These are phyloP conservation scores for Caenorhabditis tropicalis DNA, from an alignment of 1,140 invertebrate species.

Conservation along the genomic window DNA sequence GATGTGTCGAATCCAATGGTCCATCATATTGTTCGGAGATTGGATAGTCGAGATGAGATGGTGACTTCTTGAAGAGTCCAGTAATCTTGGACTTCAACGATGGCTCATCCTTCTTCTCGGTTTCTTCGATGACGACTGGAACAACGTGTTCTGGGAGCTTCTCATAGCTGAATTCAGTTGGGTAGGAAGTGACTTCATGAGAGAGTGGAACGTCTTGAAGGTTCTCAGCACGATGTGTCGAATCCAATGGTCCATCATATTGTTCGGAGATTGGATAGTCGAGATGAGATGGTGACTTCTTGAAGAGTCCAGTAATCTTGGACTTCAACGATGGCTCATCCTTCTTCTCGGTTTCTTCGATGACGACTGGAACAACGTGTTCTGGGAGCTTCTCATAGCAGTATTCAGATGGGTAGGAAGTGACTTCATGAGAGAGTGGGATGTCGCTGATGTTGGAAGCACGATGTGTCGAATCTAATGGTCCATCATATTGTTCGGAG, in stretches of 20 bases:
- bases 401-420: slow-evolving; percentile 33
- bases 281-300: slow-evolving; percentile 44
- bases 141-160: background rate
- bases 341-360: background rate
- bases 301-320: slow-evolving; percentile 48
- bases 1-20: background rate
- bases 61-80: too few relatives aligned
- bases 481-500: slow-evolving; percentile 48
- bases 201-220: background rate
- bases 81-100: too few relatives aligned
- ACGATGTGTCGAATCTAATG: slow-evolving; percentile 13
- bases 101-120: too few relatives aligned
- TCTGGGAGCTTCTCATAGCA: slow-evolving; percentile 22
- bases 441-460: slow-evolving; percentile 1
- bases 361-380: background rate
- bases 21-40: background rate
- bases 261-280: slow-evolving; percentile 47
- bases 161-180: slow-evolving; percentile 26
- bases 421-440: slow-evolving; percentile 46
- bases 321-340: background rate
- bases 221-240: background rate
- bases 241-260: slow-evolving; percentile 49
- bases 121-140: too few relatives aligned
- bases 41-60: too few relatives aligned
- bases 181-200: slow-evolving; percentile 45